A percentile compares a stretch with the other conserved stretches of the same genome.
Conservation (phyloP, 2,797 vertebrate genomes). For the Allobates femoralis region DNA sequence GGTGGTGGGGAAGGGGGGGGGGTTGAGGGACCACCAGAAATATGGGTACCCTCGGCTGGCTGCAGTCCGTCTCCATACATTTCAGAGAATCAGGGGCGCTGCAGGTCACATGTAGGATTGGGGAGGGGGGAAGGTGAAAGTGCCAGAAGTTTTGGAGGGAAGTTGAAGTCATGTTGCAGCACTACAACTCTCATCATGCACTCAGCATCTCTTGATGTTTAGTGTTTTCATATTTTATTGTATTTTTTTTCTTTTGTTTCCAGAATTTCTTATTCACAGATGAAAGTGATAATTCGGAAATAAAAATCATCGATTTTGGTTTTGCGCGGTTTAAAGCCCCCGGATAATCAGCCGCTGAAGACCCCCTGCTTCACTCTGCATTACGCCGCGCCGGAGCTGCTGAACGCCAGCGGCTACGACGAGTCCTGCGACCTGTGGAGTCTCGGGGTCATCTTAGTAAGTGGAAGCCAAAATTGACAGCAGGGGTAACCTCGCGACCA, state of each 20-base stretch:
- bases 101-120: no score
- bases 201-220: neutral
- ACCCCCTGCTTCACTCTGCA: slow-evolving; percentile 98
- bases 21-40: no score
- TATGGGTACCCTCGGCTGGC: no score
- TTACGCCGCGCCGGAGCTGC: slow-evolving; percentile 95
- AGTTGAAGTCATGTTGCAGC: no score
- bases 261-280: slow-evolving; percentile 98
- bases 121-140: no score
- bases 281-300: slow-evolving; percentile 94
- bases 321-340: slow-evolving; percentile 98
- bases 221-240: neutral
- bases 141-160: no score
- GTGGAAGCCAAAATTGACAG: slow-evolving; percentile 64
- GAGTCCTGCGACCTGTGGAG: slow-evolving; percentile 99
- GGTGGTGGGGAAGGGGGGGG: no score
- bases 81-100: no score
- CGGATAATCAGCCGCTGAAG: slow-evolving; percentile 97
- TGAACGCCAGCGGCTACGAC: slow-evolving; percentile 94
- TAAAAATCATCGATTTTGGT: slow-evolving; percentile 98
- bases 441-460: slow-evolving; percentile 96
- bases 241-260: slow-evolving; percentile 62
- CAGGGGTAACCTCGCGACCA: neutral
- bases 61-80: no score
- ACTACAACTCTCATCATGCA: no score